A percentile compares a stretch with the other conserved stretches of the same genome.
Evolutionary conservation across 1,140 invertebrate genomes (phyloP).

Genomic region (Lucilia cuprina): DNA sequence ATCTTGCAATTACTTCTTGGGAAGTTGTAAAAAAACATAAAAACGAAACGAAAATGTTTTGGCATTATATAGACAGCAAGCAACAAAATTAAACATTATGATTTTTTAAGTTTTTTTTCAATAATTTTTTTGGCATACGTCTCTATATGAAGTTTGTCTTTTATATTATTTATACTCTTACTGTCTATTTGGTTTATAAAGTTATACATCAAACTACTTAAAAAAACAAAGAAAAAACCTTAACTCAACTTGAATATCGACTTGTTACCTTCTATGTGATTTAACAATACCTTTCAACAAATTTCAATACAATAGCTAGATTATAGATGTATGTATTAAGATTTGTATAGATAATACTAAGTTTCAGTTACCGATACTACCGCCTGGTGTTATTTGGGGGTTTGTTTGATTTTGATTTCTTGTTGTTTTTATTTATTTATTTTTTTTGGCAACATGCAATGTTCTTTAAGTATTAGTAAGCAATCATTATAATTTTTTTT

Average conservation of each 20-base stretch:
- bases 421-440: no score
- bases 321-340: not conserved
- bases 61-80: not conserved
- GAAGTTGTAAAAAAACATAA: not conserved
- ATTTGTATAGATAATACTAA: not conserved
- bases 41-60: not conserved
- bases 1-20: slow-evolving; percentile 21
- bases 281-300: not conserved
- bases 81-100: not conserved
- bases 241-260: not conserved
- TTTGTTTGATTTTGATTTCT: not conserved
- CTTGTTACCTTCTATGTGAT: not conserved
- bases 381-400: not conserved
- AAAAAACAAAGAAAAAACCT: not conserved
- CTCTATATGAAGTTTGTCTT: not conserved
- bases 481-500: not conserved
- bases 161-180: not conserved
- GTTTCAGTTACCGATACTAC: not conserved
- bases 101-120: not conserved
- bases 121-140: not conserved
- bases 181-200: not conserved
- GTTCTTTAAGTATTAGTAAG: not conserved
- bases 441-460: not conserved
- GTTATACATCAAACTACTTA: not conserved
- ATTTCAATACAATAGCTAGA: not conserved